Percentiles rank a stretch among this genome's conserved stretches.
Evolutionary conservation across 2,113 vertebrate species (phyloP).

Genomic region (Donacobius atricapilla): DNA sequence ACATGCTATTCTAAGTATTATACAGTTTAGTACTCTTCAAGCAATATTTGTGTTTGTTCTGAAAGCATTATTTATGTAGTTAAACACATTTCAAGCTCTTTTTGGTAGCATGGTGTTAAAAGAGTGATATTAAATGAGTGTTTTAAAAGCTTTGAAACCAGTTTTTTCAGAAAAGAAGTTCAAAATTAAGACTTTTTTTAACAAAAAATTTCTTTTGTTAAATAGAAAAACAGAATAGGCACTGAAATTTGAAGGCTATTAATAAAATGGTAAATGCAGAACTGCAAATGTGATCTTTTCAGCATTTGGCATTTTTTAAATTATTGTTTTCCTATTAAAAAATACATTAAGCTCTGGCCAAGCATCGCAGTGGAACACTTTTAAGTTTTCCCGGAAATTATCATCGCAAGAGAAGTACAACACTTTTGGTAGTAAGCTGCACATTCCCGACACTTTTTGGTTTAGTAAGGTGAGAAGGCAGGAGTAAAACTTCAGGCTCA

Average conservation of each 20-base stretch:
- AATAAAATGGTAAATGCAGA: background rate
- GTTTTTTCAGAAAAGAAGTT: background rate
- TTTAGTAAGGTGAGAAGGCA: background rate
- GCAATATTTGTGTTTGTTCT: background rate
- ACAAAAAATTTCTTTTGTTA: background rate
- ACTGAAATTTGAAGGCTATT: background rate
- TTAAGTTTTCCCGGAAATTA: background rate
- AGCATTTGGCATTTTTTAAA: background rate
- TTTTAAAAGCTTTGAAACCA: background rate
- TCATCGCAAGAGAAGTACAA: background rate
- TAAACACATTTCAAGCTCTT: background rate
- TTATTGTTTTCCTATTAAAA: background rate
- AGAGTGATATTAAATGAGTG: background rate
- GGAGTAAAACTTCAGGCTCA: background rate
- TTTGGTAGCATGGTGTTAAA: background rate
- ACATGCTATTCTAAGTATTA: background rate
- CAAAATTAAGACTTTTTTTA: rapidly evolving
- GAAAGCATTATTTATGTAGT: background rate
- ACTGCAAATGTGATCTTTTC: rapidly evolving
- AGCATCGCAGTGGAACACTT: background rate
- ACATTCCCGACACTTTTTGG: background rate
- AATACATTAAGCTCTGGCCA: background rate
- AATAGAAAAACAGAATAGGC: background rate
- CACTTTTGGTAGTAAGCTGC: background rate
- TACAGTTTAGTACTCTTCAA: background rate